These are phyloP conservation scores for Conus betulinus DNA, from an alignment of 1,140 invertebrate species.

Conservation along the genomic window DNA sequence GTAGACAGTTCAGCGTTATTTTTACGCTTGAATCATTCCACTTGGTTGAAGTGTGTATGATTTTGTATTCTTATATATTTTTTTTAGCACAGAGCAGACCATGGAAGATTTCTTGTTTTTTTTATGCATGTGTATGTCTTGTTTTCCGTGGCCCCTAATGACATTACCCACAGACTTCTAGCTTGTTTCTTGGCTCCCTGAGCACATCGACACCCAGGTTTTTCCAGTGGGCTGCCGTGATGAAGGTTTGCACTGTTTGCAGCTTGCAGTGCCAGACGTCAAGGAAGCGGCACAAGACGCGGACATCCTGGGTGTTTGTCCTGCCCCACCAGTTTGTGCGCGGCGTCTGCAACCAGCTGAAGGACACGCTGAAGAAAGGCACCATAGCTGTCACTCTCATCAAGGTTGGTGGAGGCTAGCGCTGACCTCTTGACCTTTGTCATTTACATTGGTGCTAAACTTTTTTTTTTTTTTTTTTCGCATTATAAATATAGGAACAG, in stretches of 20 bases:
- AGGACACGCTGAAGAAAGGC: conserved; percentile 92
- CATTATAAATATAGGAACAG: not conserved
- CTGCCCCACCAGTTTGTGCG: conserved; percentile 98
- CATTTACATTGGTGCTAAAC: not conserved
- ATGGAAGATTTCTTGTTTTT: too few relatives aligned
- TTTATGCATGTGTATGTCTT: too few relatives aligned
- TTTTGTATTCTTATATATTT: too few relatives aligned
- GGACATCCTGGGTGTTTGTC: conserved; percentile 97
- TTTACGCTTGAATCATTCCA: too few relatives aligned
- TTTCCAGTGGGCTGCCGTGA: too few relatives aligned
- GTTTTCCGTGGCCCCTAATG: too few relatives aligned
- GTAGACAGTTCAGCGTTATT: too few relatives aligned
- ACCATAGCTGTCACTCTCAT: conserved; percentile 96
- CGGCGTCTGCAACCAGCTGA: conserved; percentile 88
- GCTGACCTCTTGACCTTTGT: not conserved
- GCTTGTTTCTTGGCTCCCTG: too few relatives aligned
- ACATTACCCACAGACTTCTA: too few relatives aligned
- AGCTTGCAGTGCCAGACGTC: conserved; percentile 96
- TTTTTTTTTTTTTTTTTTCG: not conserved
- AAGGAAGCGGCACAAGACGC: conserved; percentile 92
- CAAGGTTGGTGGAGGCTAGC: conserved; percentile 82
- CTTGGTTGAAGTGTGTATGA: too few relatives aligned
- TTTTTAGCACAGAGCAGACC: too few relatives aligned
- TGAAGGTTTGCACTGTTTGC: conserved; percentile 13
- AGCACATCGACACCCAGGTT: too few relatives aligned